A percentile compares a stretch with the other conserved stretches of the same genome.
Conservation (phyloP, 1,140 invertebrate genomes). For the Drosophila lini region DNA sequence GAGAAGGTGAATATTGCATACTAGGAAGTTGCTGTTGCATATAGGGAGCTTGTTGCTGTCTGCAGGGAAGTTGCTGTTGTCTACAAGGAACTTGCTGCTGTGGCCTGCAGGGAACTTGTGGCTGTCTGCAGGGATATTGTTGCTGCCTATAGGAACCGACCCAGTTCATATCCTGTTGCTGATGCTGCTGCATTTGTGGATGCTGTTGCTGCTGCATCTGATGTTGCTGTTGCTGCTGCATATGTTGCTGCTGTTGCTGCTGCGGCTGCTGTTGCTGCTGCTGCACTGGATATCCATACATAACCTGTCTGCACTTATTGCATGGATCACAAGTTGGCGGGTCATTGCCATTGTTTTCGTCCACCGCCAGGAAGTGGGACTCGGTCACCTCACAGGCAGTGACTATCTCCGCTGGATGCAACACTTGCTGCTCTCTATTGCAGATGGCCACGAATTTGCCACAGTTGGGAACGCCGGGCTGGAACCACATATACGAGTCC, state of each 20-base stretch:
- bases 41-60: not conserved
- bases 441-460: constrained; percentile 16
- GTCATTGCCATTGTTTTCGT: not conserved
- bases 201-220: not conserved
- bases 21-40: not conserved
- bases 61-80: not conserved
- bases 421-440: not conserved
- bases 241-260: not conserved
- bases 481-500: constrained; percentile 30
- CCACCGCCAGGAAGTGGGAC: constrained; percentile 44
- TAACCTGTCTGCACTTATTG: not conserved
- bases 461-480: constrained; percentile 3
- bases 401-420: constrained; percentile 21
- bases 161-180: not conserved
- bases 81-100: not conserved
- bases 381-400: constrained; percentile 60
- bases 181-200: not conserved
- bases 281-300: constrained; percentile 3
- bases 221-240: not conserved
- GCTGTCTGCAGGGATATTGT: not conserved
- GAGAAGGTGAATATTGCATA: not conserved
- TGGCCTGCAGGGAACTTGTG: not conserved
- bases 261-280: not conserved
- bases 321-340: not conserved
- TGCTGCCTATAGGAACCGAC: not conserved